These are phyloP conservation scores for Notarius quadriscutis DNA, from an alignment of 2,113 vertebrate genomes.

Conservation along the genomic window DNA sequence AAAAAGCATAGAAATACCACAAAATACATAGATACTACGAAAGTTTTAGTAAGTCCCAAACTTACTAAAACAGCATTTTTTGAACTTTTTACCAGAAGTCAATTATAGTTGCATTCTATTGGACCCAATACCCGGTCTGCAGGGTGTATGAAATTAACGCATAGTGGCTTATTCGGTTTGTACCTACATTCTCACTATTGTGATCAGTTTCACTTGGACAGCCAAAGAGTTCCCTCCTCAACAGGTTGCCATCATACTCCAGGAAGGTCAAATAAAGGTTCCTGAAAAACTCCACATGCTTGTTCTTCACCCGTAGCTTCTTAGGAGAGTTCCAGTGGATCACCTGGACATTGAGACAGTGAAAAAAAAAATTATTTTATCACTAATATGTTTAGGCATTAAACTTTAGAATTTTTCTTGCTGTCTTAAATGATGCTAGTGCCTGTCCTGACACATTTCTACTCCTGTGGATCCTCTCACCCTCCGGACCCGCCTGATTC, in stretches of 20 bases:
- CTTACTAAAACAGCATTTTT: too few relatives aligned
- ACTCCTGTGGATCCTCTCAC: not conserved
- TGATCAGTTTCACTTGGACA: constrained; percentile 91
- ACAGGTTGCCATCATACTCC: constrained; percentile 95
- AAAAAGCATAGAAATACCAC: too few relatives aligned
- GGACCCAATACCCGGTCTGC: too few relatives aligned
- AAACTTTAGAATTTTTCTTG: not conserved
- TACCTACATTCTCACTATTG: constrained; percentile 94
- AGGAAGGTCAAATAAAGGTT: constrained; percentile 98
- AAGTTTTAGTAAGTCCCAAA: too few relatives aligned
- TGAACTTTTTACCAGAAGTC: too few relatives aligned
- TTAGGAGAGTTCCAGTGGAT: constrained; percentile 99
- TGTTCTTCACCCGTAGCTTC: constrained; percentile 97
- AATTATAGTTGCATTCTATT: too few relatives aligned
- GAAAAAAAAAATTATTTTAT: not conserved
- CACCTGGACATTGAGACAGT: constrained; percentile 73
- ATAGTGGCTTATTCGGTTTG: not conserved
- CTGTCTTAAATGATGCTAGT: not conserved
- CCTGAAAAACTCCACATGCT: constrained; percentile 97
- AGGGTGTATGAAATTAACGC: too few relatives aligned
- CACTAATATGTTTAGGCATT: not conserved
- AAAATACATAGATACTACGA: too few relatives aligned
- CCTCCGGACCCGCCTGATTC: not conserved
- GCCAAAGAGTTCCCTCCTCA: constrained; percentile 91
- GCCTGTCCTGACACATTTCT: not conserved